Conservation (phyloP, 2,888 invertebrate species). For the Eristalinus sepulchralis region DNA sequence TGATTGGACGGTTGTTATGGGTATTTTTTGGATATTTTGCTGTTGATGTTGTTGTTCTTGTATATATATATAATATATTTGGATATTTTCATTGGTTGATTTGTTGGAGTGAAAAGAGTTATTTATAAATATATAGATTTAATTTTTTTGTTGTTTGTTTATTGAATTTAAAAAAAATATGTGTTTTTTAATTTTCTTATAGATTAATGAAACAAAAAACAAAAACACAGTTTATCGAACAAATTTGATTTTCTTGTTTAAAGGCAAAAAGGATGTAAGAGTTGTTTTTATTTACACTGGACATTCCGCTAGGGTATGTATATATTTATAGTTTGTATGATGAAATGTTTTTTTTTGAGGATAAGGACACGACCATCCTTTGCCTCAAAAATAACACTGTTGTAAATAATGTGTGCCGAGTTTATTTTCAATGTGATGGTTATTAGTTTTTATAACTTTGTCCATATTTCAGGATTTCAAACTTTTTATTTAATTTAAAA, state of each 20-base stretch:
- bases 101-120: conserved; percentile 70
- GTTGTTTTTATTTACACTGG: conserved; percentile 51
- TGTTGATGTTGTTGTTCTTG: conserved; percentile 71
- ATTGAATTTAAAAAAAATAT: conserved; percentile 27
- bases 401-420: conserved; percentile 30
- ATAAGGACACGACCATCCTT: neutral
- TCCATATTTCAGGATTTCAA: neutral
- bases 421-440: conserved; percentile 45
- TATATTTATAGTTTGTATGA: conserved; percentile 20
- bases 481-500: neutral
- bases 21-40: conserved; percentile 63
- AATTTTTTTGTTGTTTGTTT: conserved; percentile 31
- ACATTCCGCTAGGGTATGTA: conserved; percentile 35
- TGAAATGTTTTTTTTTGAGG: conserved; percentile 26
- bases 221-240: conserved; percentile 47
- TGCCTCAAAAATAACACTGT: neutral
- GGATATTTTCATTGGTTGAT: conserved; percentile 65
- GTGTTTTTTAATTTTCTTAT: conserved; percentile 21
- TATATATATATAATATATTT: conserved; percentile 51
- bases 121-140: conserved; percentile 61
- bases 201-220: conserved; percentile 25
- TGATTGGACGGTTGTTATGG: conserved; percentile 56
- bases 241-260: conserved; percentile 25
- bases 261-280: conserved; percentile 15
- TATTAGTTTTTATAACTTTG: conserved; percentile 41